Conservation (phyloP, 2,888 invertebrate species). For the Leucophenga montana region DNA sequence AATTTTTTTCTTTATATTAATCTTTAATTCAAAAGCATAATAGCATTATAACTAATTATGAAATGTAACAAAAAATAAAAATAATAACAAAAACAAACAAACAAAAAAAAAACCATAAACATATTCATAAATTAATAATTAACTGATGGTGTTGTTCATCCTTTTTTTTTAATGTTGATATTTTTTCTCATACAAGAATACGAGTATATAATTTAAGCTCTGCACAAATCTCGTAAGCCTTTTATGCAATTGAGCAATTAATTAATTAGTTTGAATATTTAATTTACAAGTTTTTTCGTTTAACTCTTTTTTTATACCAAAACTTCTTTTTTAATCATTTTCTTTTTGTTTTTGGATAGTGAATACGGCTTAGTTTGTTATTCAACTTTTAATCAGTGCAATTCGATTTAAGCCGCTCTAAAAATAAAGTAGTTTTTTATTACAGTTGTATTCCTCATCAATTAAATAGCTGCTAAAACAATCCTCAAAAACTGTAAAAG, state of each 20-base stretch:
- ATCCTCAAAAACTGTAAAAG: too few species aligned
- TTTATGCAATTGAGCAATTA: slow-evolving; percentile 11
- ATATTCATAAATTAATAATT: background rate
- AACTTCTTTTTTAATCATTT: too few species aligned
- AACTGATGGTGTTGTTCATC: background rate
- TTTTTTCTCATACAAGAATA: too few species aligned
- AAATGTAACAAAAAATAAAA: background rate
- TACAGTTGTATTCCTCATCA: too few species aligned
- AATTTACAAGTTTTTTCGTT: background rate
- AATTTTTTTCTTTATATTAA: background rate
- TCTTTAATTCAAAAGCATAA: background rate
- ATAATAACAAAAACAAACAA: background rate
- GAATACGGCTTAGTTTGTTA: too few species aligned
- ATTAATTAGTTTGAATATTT: slow-evolving; percentile 11
- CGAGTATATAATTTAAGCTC: background rate
- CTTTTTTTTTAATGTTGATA: background rate
- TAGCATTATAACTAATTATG: background rate
- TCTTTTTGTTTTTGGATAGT: too few species aligned
- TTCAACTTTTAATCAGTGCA: too few species aligned
- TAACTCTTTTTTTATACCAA: too few species aligned
- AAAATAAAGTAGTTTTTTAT: too few species aligned
- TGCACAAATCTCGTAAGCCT: background rate
- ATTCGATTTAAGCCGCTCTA: too few species aligned
- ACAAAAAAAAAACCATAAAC: background rate
- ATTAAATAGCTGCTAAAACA: too few species aligned